Evolutionary conservation across 1,140 invertebrate species (phyloP).

Genomic region (Cheumatopsyche charites): DNA sequence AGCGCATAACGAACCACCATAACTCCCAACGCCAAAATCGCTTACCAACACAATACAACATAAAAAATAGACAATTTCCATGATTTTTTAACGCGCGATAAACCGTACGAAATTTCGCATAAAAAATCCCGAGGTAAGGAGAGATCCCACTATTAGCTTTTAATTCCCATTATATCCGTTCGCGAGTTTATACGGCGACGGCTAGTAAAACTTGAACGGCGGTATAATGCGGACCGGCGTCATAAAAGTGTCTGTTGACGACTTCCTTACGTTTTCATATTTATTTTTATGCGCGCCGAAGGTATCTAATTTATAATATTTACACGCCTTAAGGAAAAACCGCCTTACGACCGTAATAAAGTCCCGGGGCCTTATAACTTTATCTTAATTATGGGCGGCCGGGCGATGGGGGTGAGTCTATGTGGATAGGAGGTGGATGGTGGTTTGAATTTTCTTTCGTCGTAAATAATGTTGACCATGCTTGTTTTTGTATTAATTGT

Average conservation of each 20-base stretch:
- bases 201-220: conserved; percentile 17
- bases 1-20: too few relatives aligned
- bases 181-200: conserved; percentile 3
- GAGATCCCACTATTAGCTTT: neutral
- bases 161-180: conserved; percentile 18
- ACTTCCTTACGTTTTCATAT: conserved; percentile 27
- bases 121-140: too few relatives aligned
- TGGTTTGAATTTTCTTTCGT: neutral
- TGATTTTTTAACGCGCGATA: too few relatives aligned
- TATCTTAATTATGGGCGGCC: conserved; percentile 11
- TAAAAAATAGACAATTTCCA: too few relatives aligned
- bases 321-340: conserved; percentile 19
- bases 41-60: too few relatives aligned
- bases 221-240: conserved; percentile 17
- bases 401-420: too few relatives aligned
- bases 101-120: too few relatives aligned
- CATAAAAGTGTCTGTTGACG: conserved; percentile 28
- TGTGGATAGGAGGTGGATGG: too few relatives aligned
- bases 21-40: too few relatives aligned
- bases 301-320: conserved; percentile 28
- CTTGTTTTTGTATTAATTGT: conserved; percentile 25
- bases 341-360: conserved; percentile 26
- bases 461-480: conserved; percentile 15
- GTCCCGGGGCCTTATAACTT: conserved; percentile 10
- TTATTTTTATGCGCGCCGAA: conserved; percentile 23